Conservation (phyloP, 2,113 vertebrate species). For the Mastomys natalensis region DNA sequence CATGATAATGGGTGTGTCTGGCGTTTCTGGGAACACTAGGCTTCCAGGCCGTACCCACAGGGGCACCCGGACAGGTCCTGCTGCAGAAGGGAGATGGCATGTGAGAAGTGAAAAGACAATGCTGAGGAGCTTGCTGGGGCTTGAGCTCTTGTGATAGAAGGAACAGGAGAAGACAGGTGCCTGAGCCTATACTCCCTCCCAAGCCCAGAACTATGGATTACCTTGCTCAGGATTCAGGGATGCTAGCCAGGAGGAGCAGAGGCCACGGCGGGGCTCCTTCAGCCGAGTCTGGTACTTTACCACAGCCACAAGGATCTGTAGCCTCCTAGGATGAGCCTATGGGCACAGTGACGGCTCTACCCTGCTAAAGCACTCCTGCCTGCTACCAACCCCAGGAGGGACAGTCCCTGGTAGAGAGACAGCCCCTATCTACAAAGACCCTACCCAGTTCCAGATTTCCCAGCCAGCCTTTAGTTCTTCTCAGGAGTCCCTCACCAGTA, state of each 20-base stretch:
- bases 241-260: conserved; percentile 96
- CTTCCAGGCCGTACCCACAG: conserved; percentile 95
- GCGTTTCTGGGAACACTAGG: conserved; percentile 90
- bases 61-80: conserved; percentile 90
- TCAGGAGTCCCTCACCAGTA: conserved; percentile 87
- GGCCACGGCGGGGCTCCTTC: conserved; percentile 90
- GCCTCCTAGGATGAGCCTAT: conserved; percentile 89
- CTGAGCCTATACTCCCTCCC: background rate
- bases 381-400: background rate
- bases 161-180: rapidly evolving
- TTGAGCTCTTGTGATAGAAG: rapidly evolving
- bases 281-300: conserved; percentile 93
- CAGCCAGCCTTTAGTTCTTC: no score
- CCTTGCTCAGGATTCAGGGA: conserved; percentile 91
- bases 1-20: conserved; percentile 91
- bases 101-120: background rate
- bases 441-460: background rate
- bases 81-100: background rate
- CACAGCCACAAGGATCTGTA: conserved; percentile 96
- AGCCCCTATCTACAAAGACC: rapidly evolving
- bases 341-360: background rate
- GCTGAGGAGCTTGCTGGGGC: background rate
- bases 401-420: background rate
- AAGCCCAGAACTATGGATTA: conserved; percentile 65
- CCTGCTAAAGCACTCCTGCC: background rate